Evolutionary conservation across 2,113 vertebrate species (phyloP).

Genomic region (Callorhinus ursinus): DNA sequence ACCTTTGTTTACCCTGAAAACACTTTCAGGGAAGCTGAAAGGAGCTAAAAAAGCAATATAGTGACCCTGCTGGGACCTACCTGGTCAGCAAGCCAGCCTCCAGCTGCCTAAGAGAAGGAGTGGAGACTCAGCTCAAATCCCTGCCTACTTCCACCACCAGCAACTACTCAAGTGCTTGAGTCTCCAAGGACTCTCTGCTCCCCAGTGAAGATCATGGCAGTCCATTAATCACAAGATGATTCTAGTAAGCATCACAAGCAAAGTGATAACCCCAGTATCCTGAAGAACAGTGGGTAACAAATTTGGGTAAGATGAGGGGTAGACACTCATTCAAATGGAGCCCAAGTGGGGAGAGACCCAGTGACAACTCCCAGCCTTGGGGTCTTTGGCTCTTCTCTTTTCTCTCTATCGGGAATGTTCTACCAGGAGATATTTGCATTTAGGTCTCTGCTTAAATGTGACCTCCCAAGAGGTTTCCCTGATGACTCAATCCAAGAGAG

Average conservation of each 20-base stretch:
- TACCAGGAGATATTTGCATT: not conserved
- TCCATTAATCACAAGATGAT: conserved; percentile 60
- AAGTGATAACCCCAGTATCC: conserved; percentile 24
- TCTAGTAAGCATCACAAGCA: conserved; percentile 53
- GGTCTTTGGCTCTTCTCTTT: not conserved
- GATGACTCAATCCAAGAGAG: not conserved
- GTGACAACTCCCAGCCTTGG: not conserved
- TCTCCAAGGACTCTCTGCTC: conserved; percentile 31
- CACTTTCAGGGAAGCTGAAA: conserved; percentile 60
- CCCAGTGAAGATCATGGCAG: conserved; percentile 18
- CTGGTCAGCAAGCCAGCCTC: not conserved
- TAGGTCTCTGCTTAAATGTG: not conserved
- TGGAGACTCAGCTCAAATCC: not conserved
- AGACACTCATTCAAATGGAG: not conserved
- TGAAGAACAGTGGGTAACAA: conserved; percentile 21
- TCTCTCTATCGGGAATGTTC: not conserved
- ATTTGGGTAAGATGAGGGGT: not conserved
- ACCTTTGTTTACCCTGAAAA: conserved; percentile 73
- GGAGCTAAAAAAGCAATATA: conserved; percentile 10
- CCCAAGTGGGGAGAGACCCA: not conserved
- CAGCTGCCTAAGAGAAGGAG: not conserved
- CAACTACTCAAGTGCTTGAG: conserved; percentile 15
- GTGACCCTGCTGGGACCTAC: conserved; percentile 15
- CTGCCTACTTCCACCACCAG: not conserved
- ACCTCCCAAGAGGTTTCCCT: not conserved